Conservation (phyloP, 2,797 vertebrate species). For the Gastrophryne carolinensis region DNA sequence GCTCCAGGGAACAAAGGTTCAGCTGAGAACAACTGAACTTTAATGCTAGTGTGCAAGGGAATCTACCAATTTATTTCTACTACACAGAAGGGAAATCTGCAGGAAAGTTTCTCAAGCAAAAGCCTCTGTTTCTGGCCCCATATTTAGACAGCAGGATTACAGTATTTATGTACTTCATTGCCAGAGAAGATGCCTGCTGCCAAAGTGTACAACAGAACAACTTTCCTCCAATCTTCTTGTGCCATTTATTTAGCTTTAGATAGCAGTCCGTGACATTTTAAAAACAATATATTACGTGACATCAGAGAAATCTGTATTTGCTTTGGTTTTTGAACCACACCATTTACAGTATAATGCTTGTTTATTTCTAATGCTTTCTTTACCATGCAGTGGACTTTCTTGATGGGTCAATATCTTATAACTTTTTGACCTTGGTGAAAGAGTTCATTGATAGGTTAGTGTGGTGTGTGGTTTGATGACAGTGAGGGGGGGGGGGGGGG, state of each 20-base stretch:
- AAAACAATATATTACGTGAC: background rate
- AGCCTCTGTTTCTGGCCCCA: background rate
- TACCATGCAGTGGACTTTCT: no score
- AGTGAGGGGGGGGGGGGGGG: no score
- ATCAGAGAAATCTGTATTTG: background rate
- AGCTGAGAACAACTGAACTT: conserved; percentile 39
- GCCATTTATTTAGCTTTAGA: background rate
- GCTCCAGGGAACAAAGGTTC: conserved; percentile 54
- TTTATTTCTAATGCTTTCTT: no score
- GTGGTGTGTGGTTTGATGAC: no score
- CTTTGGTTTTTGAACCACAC: no score
- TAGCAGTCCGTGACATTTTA: background rate
- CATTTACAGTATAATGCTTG: no score
- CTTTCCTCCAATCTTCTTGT: background rate
- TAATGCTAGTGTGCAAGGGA: conserved; percentile 15
- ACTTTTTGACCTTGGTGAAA: no score
- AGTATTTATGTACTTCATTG: conserved; percentile 4
- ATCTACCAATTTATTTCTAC: background rate
- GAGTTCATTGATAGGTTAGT: no score
- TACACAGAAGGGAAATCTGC: conserved; percentile 20
- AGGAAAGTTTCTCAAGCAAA: background rate
- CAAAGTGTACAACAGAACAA: background rate
- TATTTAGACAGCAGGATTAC: conserved; percentile 22
- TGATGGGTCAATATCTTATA: no score
- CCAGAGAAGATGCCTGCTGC: background rate